Base-by-base conservation (phyloP, 2,888 invertebrate genomes). In the Ichneumoninae sp. region DNA sequence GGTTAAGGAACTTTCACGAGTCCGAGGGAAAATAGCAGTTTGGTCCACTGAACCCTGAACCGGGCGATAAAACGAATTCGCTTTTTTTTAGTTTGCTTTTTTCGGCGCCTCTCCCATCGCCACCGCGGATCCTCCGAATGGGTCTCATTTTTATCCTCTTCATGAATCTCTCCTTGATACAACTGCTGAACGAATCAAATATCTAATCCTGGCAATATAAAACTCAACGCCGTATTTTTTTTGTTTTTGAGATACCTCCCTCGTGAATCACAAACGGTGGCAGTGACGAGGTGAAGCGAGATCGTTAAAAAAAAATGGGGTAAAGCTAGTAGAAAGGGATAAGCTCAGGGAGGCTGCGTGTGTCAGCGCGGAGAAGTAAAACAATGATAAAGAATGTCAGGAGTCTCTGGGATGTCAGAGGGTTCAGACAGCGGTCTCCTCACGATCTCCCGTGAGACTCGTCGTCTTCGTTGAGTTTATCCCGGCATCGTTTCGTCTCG, bases 361-460 rank as follows among this genome's bases (percentile, higher is more conserved):
- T 44, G 19, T 8, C 3, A 50, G 30, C 52, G 54, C 30, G 1
- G 74, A 63, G 66, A 52, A 69, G 70, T 81, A 54, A 77, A 84
- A 81, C 81, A 84, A 84, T 84, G 81, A 81, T 73, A 54, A 73
- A 74, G 81, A 83, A 77, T 77, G 60, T 22, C 30, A 75, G 22
- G 47, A 26, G 68, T 71, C 52, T 69, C 73, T 44, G 60, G 73
- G 44, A 77, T 77, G 83, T 84, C 65, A 40, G 30, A 63, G 77
- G 44, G 74, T 74, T 65, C 76, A 80, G 60, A 57, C 54, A 52
- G n/a, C 47, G 33, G 4, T 66, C 22, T 40, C 26, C n/a, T 16
- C 19, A 57, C 30, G 26, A 30, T 36, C 69, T 77, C 81, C 73
- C 81, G 65, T 36, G 65, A 68, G 71, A 63, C 44, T 22, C 44